Conservation (phyloP, 2,797 vertebrate species). For the Spinus olivaceus region DNA sequence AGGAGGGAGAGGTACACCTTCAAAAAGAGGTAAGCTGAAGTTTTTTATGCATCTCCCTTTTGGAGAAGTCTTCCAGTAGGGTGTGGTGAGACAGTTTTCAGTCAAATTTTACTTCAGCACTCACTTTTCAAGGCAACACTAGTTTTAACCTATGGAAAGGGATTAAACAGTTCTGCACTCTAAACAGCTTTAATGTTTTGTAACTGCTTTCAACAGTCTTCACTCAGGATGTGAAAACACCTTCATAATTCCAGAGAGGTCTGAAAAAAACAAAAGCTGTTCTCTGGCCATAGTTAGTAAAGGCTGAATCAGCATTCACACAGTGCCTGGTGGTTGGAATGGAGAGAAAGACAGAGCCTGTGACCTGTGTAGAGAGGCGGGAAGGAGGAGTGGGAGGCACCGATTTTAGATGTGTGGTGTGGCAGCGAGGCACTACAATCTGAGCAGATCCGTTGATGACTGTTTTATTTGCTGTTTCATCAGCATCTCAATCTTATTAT, state of each 20-base stretch:
- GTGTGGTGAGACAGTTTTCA: background rate
- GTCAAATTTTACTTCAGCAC: background rate
- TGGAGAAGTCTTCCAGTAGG: background rate
- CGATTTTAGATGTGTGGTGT: background rate
- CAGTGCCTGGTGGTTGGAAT: background rate
- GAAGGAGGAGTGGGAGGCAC: background rate
- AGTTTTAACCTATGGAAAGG: conserved; percentile 9
- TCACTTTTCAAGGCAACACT: background rate
- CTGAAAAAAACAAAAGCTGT: background rate
- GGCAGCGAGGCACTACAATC: background rate
- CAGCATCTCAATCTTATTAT: background rate
- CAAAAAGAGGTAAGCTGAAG: background rate
- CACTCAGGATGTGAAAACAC: background rate
- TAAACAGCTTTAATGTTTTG: background rate
- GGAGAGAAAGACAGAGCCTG: background rate
- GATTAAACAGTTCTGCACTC: background rate
- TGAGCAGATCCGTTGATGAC: background rate
- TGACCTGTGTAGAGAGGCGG: background rate
- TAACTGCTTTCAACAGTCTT: background rate
- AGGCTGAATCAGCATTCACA: background rate
- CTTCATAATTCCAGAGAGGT: background rate
- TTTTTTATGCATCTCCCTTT: background rate
- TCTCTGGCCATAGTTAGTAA: background rate
- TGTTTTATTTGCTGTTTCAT: background rate
- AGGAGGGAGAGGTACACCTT: background rate